Conservation (phyloP, 1,140 invertebrate species). For the Drosophila sucinea region DNA sequence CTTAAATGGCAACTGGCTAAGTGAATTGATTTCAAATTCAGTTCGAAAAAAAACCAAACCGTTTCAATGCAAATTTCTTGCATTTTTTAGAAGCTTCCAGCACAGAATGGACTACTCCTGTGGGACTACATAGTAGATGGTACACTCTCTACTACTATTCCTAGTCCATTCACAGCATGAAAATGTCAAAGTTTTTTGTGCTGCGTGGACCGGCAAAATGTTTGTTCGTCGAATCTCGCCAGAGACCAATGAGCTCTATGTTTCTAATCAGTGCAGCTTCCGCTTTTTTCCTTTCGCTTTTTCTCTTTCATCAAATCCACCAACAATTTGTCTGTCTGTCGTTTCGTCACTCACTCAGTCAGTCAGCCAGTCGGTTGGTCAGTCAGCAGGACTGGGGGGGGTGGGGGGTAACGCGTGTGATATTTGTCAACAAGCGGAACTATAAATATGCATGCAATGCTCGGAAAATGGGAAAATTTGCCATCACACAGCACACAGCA, state of each 20-base stretch:
- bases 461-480: conserved; percentile 22
- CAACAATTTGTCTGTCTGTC: conserved; percentile 1
- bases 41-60: not conserved
- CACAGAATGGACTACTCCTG: not conserved
- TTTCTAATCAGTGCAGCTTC: conserved; percentile 80
- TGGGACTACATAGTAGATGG: not conserved
- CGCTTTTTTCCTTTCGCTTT: conserved; percentile 30
- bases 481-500: not conserved
- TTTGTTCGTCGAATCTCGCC: conserved; percentile 35
- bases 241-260: conserved; percentile 52
- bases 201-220: not conserved
- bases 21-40: conserved; percentile 1
- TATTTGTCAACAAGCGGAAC: conserved; percentile 81
- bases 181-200: conserved; percentile 43
- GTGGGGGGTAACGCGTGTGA: conserved; percentile 39
- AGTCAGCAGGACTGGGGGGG: conserved; percentile 51
- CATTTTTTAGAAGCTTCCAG: conserved; percentile 3
- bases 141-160: no score
- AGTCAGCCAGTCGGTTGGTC: conserved; percentile 35
- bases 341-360: not conserved
- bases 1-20: not conserved
- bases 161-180: conserved; percentile 19
- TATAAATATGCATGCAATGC: conserved; percentile 72
- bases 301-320: conserved; percentile 3
- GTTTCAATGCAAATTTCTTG: conserved; percentile 9